These are phyloP conservation scores for Cryptocheilus praepositus DNA, from an alignment of 2,888 invertebrate genomes.

Conservation along the genomic window DNA sequence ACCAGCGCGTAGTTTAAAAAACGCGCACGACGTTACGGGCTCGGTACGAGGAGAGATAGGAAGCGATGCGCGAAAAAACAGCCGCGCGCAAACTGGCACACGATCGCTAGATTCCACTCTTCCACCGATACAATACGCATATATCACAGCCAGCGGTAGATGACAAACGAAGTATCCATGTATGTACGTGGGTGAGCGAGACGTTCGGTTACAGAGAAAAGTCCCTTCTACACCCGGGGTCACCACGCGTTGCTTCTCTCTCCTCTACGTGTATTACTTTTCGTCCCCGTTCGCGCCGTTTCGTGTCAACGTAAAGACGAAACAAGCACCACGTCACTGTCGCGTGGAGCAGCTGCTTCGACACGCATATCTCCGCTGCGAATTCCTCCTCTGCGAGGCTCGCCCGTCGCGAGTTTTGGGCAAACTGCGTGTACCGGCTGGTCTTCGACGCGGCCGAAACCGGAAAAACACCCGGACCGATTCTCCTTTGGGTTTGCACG, in stretches of 20 bases:
- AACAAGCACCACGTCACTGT: conserved; percentile 59
- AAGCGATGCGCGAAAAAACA: too few species aligned
- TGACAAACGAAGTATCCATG: neutral
- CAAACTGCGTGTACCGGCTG: conserved; percentile 25
- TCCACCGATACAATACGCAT: too few species aligned
- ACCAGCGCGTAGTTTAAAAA: too few species aligned
- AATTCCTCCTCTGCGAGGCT: neutral
- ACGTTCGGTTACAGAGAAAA: too few species aligned
- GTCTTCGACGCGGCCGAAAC: neutral
- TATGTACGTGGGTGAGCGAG: too few species aligned
- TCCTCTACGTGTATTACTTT: conserved; percentile 1
- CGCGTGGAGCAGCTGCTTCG: conserved; percentile 34
- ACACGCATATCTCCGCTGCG: conserved; percentile 9
- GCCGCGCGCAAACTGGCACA: too few species aligned
- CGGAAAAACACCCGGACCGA: conserved; percentile 3
- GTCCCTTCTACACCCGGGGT: neutral
- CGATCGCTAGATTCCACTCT: too few species aligned
- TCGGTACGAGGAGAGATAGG: too few species aligned
- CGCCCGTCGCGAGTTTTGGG: too few species aligned
- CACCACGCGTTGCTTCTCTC: conserved; percentile 4
- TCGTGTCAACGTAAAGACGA: conserved; percentile 40
- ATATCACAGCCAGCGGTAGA: too few species aligned
- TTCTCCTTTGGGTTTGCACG: conserved; percentile 9
- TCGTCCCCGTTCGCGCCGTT: conserved; percentile 14
- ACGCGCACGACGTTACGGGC: neutral